These are phyloP conservation scores for Falcunculus frontatus DNA, from an alignment of 2,113 vertebrate species.

Conservation along the genomic window DNA sequence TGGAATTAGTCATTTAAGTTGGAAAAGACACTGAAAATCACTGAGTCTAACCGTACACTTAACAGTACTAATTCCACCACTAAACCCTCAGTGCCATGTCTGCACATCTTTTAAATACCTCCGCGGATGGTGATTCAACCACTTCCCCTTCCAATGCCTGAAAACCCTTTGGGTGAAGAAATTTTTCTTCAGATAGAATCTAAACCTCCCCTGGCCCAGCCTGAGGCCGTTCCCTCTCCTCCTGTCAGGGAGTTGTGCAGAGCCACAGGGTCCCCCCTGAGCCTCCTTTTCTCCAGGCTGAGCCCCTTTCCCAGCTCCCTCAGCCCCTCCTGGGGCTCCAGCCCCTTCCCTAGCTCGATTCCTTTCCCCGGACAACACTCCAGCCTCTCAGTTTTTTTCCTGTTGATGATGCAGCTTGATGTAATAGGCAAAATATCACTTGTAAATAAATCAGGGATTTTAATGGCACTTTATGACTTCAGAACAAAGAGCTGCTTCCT, in stretches of 20 bases:
- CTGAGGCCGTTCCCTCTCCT: not conserved
- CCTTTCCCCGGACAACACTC: rapidly evolving
- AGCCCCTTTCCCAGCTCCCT: not conserved
- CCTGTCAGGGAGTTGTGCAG: not conserved
- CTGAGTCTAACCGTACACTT: not conserved
- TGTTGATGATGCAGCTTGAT: not conserved
- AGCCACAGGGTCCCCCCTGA: not conserved
- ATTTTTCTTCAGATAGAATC: no score
- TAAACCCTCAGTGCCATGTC: not conserved
- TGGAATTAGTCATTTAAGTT: not conserved
- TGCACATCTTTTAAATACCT: not conserved
- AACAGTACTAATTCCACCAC: not conserved
- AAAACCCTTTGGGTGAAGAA: not conserved
- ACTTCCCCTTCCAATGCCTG: not conserved
- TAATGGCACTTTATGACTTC: not conserved
- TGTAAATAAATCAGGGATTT: not conserved
- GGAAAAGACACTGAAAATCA: not conserved
- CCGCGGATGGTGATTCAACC: not conserved
- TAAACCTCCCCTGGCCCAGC: not conserved
- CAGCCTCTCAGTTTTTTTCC: not conserved
- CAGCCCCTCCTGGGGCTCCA: not conserved
- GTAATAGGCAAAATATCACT: not conserved
- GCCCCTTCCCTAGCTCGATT: not conserved
- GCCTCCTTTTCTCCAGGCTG: not conserved
- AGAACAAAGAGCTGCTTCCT: not conserved